phyloP scores from a whole-genome alignment of 2,797 vertebrate genomes.

The Peromyscus melanophrys region DNA sequence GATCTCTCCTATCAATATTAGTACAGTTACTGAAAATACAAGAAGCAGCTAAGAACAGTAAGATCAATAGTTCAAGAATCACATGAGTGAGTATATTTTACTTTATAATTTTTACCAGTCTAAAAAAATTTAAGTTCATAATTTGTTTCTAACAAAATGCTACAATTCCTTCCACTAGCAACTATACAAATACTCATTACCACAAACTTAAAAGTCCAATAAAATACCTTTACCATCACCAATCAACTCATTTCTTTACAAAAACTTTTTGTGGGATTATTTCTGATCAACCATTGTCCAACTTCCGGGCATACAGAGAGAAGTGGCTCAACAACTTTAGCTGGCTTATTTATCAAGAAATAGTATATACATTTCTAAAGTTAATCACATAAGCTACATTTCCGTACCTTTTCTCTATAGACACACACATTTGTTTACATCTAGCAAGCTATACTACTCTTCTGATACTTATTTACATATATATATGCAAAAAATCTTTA shows the following conservation, averaged over 20 bases:
- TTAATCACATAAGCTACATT: slow-evolving; percentile 50
- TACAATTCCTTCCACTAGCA: slow-evolving; percentile 45
- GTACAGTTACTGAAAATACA: neutral
- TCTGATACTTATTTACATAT: neutral
- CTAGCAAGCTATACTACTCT: slow-evolving; percentile 27
- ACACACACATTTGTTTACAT: neutral
- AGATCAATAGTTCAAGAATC: slow-evolving; percentile 50
- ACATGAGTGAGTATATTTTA: slow-evolving; percentile 25
- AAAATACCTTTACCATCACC: slow-evolving; percentile 27
- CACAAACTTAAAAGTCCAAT: slow-evolving; percentile 63
- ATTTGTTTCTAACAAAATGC: slow-evolving; percentile 73
- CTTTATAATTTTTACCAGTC: slow-evolving; percentile 34
- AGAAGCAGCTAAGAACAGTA: slow-evolving; percentile 42
- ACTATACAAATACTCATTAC: slow-evolving; percentile 49
- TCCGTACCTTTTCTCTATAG: neutral
- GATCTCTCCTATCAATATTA: slow-evolving; percentile 32
- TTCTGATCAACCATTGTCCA: slow-evolving; percentile 34
- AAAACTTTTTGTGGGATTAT: slow-evolving; percentile 21
- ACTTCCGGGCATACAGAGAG: slow-evolving; percentile 10
- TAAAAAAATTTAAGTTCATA: slow-evolving; percentile 45
- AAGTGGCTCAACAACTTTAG: neutral
- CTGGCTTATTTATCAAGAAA: neutral
- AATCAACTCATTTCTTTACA: slow-evolving; percentile 22
- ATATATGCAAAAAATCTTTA: slow-evolving; percentile 8
- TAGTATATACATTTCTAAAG: slow-evolving; percentile 30